Evolutionary conservation across 2,888 invertebrate genomes (phyloP), one percentile per base, ranked within the genome.

Genomic region (Hermaeophaga mercurialis): DNA sequence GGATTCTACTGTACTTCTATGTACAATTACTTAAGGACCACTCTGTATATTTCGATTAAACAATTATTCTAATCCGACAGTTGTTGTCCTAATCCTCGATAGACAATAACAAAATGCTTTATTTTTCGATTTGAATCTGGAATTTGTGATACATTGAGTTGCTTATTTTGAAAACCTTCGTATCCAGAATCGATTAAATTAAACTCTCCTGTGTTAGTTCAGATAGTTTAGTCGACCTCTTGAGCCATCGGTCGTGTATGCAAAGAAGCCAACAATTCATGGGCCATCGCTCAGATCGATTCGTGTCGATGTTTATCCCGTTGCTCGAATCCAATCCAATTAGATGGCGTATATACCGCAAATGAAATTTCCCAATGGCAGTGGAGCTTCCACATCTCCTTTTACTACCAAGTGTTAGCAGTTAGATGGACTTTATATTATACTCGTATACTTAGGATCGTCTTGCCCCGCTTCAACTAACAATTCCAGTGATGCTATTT

Each of bases 251-350:
- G 1, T 5, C 3, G 2, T 12, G 12, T n/a, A 17, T 17, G 8
- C 36, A 36, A 17, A 36, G 14, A 17, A 36, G 3, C 17, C 17
- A 36, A 6, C 15, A 36, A 43, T 24, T 22, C 41, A 22, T 41
- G 9, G 43, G 3, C 26, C 2, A 3, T 43, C 43, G 15, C 6
- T 38, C 41, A 8, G n/a, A 22, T 22, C 22, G 22, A n/a, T 41
- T 18, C 38, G 14, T 19, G 11, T 5, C 12, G 47, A 7, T 53
- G 53, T 52, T 52, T 57, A 46, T 46, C 41, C 53, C 43, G n/a
- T n/a, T n/a, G 43, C 15, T 19, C 15, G 57, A 59, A 61, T 61
- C 59, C 57, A 63, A 63, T 63, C 56, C 63, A 63, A 59, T 63
- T 61, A 61, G 54, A 53, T 45, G 53, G 56, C 48, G 55, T 53